Percentiles rank a stretch among this genome's conserved stretches.
These are phyloP conservation scores for Ptychobarbus kaznakovi DNA, from an alignment of 2,797 vertebrate species.

Conservation along the genomic window DNA sequence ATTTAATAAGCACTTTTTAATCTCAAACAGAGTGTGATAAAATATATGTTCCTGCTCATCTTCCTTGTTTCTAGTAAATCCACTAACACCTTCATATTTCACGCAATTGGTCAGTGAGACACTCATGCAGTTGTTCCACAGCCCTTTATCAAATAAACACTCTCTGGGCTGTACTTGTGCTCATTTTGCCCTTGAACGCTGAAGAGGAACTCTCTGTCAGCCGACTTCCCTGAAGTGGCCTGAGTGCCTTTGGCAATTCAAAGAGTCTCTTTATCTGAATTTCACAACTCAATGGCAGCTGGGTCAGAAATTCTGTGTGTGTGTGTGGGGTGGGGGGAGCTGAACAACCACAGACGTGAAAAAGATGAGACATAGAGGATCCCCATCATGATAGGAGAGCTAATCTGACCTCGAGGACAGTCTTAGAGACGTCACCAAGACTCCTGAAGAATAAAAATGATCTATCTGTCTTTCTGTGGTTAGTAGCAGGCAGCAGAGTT, in stretches of 20 bases:
- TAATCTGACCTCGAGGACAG: constrained; percentile 57
- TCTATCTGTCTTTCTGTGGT: neutral
- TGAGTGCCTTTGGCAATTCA: constrained; percentile 54
- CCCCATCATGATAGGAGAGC: constrained; percentile 62
- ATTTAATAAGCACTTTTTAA: neutral
- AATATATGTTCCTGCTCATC: neutral
- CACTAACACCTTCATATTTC: neutral
- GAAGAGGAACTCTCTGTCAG: constrained; percentile 35
- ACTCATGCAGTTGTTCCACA: neutral
- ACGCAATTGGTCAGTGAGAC: neutral
- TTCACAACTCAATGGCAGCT: constrained; percentile 32
- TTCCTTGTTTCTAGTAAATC: neutral
- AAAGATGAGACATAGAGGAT: constrained; percentile 48
- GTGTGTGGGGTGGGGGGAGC: neutral
- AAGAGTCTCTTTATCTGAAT: constrained; percentile 52
- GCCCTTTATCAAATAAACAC: neutral
- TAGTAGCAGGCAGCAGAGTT: neutral
- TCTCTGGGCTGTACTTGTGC: neutral
- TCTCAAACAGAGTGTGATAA: neutral
- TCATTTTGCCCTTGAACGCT: constrained; percentile 27
- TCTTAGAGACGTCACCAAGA: constrained; percentile 22
- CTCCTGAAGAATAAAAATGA: constrained; percentile 28
- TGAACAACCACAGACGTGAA: constrained; percentile 36
- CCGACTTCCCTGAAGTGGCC: constrained; percentile 54
- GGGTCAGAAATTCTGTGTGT: constrained; percentile 33